A percentile compares a stretch with the other conserved stretches of the same genome.
Evolutionary conservation across 92 coral and sea anemone genomes (phyloP).

Genomic region (Anthopleura xanthogrammica): DNA sequence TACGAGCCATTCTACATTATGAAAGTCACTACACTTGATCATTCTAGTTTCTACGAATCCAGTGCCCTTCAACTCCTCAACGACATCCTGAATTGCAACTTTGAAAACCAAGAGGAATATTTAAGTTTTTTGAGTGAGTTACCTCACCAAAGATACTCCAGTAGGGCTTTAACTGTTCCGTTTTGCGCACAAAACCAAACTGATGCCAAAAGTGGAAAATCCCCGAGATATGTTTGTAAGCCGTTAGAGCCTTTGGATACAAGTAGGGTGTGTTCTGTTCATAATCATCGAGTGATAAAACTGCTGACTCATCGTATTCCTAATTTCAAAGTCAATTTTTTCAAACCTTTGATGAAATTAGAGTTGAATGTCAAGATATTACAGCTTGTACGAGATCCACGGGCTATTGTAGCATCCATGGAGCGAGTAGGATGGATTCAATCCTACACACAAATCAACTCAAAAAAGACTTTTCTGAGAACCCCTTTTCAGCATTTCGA

Average conservation of each 20-base stretch:
- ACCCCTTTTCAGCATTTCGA: constrained; percentile 22
- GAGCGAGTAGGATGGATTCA: constrained; percentile 77
- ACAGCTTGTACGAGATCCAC: constrained; percentile 90
- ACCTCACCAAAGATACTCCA: constrained; percentile 74
- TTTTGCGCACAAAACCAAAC: constrained; percentile 43
- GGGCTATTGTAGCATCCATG: constrained; percentile 80
- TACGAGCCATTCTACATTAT: constrained; percentile 79
- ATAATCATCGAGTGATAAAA: constrained; percentile 56
- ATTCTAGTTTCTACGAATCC: constrained; percentile 53
- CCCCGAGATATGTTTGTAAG: constrained; percentile 32
- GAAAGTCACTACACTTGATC: constrained; percentile 47
- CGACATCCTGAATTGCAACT: constrained; percentile 68
- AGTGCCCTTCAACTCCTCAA: constrained; percentile 50
- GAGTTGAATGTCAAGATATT: constrained; percentile 51
- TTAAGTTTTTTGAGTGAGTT: constrained; percentile 62
- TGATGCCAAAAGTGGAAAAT: constrained; percentile 5
- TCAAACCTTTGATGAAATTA: constrained; percentile 25
- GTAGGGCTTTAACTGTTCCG: constrained; percentile 64
- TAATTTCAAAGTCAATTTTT: constrained; percentile 26
- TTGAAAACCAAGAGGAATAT: constrained; percentile 69
- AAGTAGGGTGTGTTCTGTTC: constrained; percentile 56
- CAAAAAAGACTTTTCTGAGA: neutral
- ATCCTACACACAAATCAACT: constrained; percentile 23
- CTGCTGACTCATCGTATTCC: constrained; percentile 68
- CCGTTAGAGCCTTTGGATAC: constrained; percentile 53